phyloP scores from a whole-genome alignment of 2,888 invertebrate genomes.

The Priocnemis perturbator region DNA sequence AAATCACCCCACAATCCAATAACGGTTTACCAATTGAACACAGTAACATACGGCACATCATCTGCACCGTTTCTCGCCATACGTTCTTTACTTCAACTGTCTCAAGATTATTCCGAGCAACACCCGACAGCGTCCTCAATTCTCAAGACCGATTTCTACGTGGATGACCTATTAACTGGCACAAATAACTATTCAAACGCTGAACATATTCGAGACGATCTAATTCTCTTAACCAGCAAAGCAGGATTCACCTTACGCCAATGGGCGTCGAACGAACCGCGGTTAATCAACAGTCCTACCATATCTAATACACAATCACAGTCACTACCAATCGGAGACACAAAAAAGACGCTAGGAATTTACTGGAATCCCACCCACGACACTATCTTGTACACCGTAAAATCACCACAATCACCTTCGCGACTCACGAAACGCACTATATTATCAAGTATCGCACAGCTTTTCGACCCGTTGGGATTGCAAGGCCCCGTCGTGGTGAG shows the following conservation, averaged over 20 bases:
- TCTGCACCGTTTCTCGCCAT: too few relatives aligned
- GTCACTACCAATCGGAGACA: slow-evolving; percentile 9
- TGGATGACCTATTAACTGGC: too few relatives aligned
- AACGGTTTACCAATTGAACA: too few relatives aligned
- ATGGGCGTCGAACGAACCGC: neutral
- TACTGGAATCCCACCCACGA: slow-evolving; percentile 18
- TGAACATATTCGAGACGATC: neutral
- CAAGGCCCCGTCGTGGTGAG: neutral
- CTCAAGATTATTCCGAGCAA: too few relatives aligned
- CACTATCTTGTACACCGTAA: slow-evolving; percentile 14
- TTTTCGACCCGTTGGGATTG: neutral
- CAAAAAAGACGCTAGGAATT: too few relatives aligned
- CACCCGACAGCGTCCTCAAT: too few relatives aligned
- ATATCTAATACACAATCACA: neutral
- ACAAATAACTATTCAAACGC: too few relatives aligned
- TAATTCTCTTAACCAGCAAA: neutral
- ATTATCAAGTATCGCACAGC: neutral
- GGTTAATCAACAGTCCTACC: neutral
- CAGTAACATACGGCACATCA: too few relatives aligned
- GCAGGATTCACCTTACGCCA: neutral
- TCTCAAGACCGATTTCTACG: too few relatives aligned
- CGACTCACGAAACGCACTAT: neutral
- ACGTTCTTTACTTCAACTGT: too few relatives aligned
- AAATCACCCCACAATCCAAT: too few relatives aligned
- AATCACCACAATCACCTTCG: neutral